Conservation (phyloP, 2,113 vertebrate genomes). For the Eurypyga helias region DNA sequence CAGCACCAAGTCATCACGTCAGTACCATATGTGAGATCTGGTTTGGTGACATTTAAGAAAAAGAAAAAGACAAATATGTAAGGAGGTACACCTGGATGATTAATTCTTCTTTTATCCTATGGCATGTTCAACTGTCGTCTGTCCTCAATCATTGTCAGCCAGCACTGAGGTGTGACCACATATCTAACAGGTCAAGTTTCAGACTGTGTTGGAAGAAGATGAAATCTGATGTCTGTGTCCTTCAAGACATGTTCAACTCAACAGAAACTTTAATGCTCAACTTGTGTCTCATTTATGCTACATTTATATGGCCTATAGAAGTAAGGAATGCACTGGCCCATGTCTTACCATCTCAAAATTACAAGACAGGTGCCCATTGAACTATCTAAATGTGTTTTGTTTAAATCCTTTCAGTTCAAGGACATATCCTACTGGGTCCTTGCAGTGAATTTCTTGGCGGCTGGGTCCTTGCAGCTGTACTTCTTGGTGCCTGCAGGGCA, state of each 20-base stretch:
- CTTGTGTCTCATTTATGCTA: background rate
- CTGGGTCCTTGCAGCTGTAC: background rate
- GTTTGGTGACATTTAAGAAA: background rate
- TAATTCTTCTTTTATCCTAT: background rate
- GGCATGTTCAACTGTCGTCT: no score
- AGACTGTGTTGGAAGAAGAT: background rate
- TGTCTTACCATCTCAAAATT: background rate
- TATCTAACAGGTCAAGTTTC: background rate
- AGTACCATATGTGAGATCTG: background rate
- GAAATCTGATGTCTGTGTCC: background rate
- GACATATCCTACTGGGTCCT: background rate
- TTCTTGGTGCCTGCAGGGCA: background rate
- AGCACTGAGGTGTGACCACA: background rate
- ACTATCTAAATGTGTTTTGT: background rate
- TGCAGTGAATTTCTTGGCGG: no score
- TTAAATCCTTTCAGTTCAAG: background rate
- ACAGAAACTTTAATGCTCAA: background rate
- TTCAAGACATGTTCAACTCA: background rate
- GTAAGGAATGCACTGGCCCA: background rate
- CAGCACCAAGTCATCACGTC: background rate
- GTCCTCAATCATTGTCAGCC: accelerated
- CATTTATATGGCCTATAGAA: background rate
- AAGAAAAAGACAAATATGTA: background rate
- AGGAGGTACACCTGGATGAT: background rate
- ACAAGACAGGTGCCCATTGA: background rate